Evolutionary conservation across 30 jellyfish, hydroid and myxozoan species (phyloP), one percentile per base, ranked within the genome.

Genomic region (Chrysaora quinquecirrha): DNA sequence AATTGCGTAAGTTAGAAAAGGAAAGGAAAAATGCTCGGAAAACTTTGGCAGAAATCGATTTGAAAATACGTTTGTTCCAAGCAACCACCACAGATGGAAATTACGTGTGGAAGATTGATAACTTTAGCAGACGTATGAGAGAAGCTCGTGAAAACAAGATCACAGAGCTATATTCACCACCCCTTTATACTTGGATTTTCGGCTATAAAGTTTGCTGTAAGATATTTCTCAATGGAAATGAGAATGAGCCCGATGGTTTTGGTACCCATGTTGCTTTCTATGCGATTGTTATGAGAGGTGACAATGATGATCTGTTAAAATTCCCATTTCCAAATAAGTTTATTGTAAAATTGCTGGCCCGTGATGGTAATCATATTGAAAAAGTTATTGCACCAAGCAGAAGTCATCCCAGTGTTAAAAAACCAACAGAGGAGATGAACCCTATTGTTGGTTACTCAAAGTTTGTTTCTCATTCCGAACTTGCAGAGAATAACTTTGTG

Each of bases 41-140:
- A 23, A 67, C 47, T 19, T 75, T 88, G 7, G 82, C 71, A 20
- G 94, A 88, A 2, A 35, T 64, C 4, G 93, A 82, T 25, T 75
- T 78, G 83, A 80, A 73, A 66, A 71, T 81, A 12, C 80, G 90
- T 1, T 66, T 88, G 19, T 74, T 79, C 60, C 93, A 88, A 35
- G 89, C 97, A 25, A 77, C 89, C 0, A 80, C 97, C 1, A 43
- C 48, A 1, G 90, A 80, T 81, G 97, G 97, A 2, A 30, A 14
- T n/a, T 88, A 78, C 63, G 66, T 90, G 30, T 90, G 97, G 97
- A 90, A 83, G 79, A 74, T 90, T 48, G 97, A 90, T 46, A 76
- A 84, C 14, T 78, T 86, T 49, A 43, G 58, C 9, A 78, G 89
- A 27, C 80, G 96, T 21, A 68, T 90, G 90, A 73, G 33, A 52